These are phyloP conservation scores for Ciconia stormi DNA, from an alignment of 2,113 vertebrate species.

Conservation along the genomic window DNA sequence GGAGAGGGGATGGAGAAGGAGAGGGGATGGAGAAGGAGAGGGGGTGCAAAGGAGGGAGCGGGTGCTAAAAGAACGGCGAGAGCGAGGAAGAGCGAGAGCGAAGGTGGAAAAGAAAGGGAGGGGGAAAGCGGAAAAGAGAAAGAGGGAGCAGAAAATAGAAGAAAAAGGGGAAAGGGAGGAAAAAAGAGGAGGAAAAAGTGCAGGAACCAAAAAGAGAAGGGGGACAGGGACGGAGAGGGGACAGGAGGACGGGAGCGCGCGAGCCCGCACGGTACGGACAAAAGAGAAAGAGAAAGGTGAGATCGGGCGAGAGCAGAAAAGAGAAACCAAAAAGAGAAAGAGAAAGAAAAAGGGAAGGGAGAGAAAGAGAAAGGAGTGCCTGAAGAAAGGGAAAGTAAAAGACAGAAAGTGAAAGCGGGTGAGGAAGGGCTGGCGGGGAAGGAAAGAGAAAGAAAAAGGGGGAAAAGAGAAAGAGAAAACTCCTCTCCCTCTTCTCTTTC, in stretches of 20 bases:
- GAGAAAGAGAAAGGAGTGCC: not conserved
- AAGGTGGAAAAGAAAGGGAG: not conserved
- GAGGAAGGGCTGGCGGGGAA: not conserved
- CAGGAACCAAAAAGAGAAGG: not conserved
- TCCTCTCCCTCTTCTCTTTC: not conserved
- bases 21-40: no score
- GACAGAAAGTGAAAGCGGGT: not conserved
- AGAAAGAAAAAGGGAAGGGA: not conserved
- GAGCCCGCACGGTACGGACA: not conserved
- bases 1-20: no score
- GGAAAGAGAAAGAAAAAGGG: not conserved
- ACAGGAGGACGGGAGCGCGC: not conserved
- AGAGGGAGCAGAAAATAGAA: not conserved
- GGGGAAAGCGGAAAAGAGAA: not conserved
- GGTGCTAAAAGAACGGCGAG: not conserved
- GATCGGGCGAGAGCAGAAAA: slow-evolving; percentile 52
- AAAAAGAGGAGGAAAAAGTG: not conserved
- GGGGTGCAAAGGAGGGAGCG: no score
- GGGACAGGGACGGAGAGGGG: not conserved
- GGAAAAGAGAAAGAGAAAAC: not conserved
- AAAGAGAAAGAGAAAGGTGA: slow-evolving; percentile 76
- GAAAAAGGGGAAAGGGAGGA: not conserved
- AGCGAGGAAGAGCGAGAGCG: no score
- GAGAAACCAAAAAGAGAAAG: not conserved
- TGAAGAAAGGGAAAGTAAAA: not conserved